Base-by-base conservation (phyloP, 2,113 vertebrate genomes). In the Tetraodon nigroviridis region DNA sequence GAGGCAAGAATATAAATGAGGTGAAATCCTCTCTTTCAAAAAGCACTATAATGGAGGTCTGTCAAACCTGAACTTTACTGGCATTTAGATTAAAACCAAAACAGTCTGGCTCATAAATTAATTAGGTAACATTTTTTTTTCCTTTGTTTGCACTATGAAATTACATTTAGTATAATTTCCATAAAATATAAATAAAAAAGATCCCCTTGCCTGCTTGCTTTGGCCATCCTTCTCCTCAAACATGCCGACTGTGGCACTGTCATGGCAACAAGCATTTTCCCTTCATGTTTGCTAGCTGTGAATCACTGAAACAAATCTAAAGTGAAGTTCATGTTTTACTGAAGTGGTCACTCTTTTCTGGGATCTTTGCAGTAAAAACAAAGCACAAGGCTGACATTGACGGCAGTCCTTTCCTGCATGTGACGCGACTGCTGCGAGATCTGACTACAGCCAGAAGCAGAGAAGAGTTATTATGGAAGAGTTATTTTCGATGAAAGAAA, bases 261-360 rank as follows among this genome's bases (percentile, higher is more conserved):
- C 82, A 84, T 83, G 74, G 80, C 76, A 84, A 83, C 84, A 45
- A 50, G 55, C 55, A 59, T 61, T 54, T 58, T 40, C 54, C 55
- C 61, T 47, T 57, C 53, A 50, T 20, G 21, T 55, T 22, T 16
- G 51, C 22, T 20, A 40, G 41, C 18, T 20, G 8, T 41, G 52
- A 5, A 16, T 7, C 53, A 44, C 5, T 55, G n/a, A 14, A 37
- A 44, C 40, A 40, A 24, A 13, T 44, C 15, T 14, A 66, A 12
- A 17, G 42, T 17, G 16, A 44, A 17, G 11, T 13, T 16, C 15
- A 8, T 12, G 32, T 37, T 8, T 37, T 11, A 12, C 32, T 37
- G 10, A 37, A 37, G 32, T 37, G 7, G 32, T 12, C 11, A 8
- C 10, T 37, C 32, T 11, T 12, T 32, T 8, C 32, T 10, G 8